These are phyloP conservation scores for Pristionchus mayeri DNA, from an alignment of 2,888 invertebrate genomes.

Conservation along the genomic window DNA sequence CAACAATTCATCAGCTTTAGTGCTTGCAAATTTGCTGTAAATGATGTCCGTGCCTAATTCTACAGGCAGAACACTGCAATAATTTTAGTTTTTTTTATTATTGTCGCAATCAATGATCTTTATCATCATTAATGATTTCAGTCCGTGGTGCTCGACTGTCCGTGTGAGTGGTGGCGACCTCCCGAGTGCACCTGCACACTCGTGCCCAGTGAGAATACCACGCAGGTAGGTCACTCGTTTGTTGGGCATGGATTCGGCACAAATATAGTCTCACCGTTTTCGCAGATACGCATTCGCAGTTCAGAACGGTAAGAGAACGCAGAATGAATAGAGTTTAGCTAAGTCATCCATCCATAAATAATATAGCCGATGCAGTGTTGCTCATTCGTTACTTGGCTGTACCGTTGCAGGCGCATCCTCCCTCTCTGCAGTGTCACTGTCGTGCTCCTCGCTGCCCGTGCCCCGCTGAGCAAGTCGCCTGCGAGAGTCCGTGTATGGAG, in stretches of 20 bases:
- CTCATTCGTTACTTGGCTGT: too few species aligned
- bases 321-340: too few species aligned
- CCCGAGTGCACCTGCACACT: slow-evolving; percentile 44
- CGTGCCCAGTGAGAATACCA: background rate
- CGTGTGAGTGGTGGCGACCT: slow-evolving; percentile 51
- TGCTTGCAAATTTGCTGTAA: too few species aligned
- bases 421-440: slow-evolving; percentile 40
- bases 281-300: background rate
- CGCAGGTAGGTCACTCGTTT: background rate
- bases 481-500: slow-evolving; percentile 48
- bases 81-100: background rate
- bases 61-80: too few species aligned
- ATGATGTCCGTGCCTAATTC: too few species aligned
- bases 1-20: too few species aligned
- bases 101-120: background rate
- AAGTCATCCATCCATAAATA: too few species aligned
- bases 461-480: slow-evolving; percentile 35
- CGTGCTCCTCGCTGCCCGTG: slow-evolving; percentile 42
- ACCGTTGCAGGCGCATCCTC: background rate
- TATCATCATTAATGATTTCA: background rate
- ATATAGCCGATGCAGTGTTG: background rate
- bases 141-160: slow-evolving; percentile 41
- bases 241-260: too few species aligned
- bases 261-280: background rate
- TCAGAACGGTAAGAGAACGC: too few species aligned